Percentiles rank a stretch among this genome's conserved stretches.
phyloP scores from a whole-genome alignment of 92 coral and sea anemone species.

The Parazoanthus darwini region DNA sequence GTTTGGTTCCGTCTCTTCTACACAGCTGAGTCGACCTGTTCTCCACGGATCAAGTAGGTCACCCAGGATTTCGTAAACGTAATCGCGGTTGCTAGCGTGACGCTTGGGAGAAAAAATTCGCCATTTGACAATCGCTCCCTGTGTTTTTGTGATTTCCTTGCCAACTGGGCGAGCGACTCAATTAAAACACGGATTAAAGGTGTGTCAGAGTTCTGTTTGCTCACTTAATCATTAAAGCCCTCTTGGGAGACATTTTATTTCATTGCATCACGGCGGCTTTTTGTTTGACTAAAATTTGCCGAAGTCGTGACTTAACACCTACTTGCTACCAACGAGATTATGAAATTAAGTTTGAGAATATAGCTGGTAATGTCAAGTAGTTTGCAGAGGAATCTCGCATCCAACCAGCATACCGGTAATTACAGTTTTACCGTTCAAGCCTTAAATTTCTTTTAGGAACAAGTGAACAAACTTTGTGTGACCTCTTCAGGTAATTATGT shows the following conservation, averaged over 20 bases:
- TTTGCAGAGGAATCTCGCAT: not conserved
- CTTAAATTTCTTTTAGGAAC: not conserved
- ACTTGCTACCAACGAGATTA: not conserved
- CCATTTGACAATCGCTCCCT: not conserved
- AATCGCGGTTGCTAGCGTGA: too few species aligned
- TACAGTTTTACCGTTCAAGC: not conserved
- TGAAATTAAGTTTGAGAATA: not conserved
- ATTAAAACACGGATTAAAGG: constrained; percentile 15
- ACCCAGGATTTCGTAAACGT: not conserved
- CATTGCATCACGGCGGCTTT: not conserved
- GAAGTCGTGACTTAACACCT: not conserved
- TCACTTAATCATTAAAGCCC: not conserved
- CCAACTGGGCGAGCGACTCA: not conserved
- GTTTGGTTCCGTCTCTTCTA: not conserved
- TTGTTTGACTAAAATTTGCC: too few species aligned
- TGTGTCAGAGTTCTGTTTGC: constrained; percentile 16
- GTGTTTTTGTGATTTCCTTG: not conserved
- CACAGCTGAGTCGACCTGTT: not conserved
- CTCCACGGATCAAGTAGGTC: not conserved
- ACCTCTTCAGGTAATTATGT: too few species aligned
- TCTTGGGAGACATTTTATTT: constrained; percentile 1
- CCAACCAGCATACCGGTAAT: too few species aligned
- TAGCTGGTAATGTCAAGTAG: not conserved
- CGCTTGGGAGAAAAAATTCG: too few species aligned
- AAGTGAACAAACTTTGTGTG: too few species aligned